Conservation (phyloP, 2,113 vertebrate species). For the Phyllostomus hastatus region DNA sequence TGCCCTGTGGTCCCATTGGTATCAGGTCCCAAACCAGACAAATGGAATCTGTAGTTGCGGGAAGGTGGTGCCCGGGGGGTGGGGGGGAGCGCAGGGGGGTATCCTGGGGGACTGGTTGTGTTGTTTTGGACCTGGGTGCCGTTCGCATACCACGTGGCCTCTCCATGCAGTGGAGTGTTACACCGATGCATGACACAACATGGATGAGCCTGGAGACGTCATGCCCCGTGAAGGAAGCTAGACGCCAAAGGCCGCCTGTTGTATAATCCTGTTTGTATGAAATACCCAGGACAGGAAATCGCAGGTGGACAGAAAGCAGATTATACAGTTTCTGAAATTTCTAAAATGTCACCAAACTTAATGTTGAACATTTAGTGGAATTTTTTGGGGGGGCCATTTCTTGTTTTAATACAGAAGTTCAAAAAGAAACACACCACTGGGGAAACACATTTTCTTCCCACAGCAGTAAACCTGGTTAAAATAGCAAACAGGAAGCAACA, state of each 20-base stretch:
- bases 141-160: neutral
- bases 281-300: neutral
- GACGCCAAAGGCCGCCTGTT: neutral
- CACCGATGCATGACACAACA: neutral
- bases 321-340: too few species aligned
- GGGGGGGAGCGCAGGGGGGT: rapidly evolving
- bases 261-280: neutral
- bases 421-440: neutral
- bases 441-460: neutral
- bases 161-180: neutral
- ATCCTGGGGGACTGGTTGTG: neutral
- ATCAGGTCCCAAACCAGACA: neutral
- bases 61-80: neutral
- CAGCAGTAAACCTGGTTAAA: neutral
- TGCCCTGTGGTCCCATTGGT: neutral
- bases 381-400: too few species aligned
- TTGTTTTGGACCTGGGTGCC: neutral
- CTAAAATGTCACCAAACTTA: neutral
- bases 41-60: neutral
- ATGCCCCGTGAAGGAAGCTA: neutral
- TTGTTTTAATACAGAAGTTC: neutral
- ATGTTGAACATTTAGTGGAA: neutral
- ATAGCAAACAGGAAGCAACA: neutral
- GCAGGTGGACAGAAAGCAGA: neutral
- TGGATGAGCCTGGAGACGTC: neutral